Evolutionary conservation across 2,113 vertebrate genomes (phyloP), one percentile per base, ranked within the genome.

Genomic region (Syngnathoides biaculeatus): DNA sequence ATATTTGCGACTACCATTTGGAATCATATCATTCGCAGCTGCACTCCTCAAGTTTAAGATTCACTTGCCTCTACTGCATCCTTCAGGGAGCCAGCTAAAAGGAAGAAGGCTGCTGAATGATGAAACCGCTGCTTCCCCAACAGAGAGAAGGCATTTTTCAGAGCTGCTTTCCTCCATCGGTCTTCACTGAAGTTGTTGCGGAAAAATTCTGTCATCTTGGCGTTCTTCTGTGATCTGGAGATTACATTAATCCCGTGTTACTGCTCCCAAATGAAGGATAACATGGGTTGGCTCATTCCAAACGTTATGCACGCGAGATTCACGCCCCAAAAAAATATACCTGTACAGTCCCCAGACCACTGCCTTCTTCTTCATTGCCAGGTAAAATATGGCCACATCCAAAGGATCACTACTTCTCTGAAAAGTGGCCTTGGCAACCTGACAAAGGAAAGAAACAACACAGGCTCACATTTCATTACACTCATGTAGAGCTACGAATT

Each of bases 321-420:
- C 11, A 73, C n/a, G 58, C 65, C 47, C 55, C n/a, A n/a, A 78
- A 69, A 64, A 40, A 39, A 62, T 88, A 19, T 89, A 98, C 97
- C 97, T 95, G 87, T 96, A 99, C 58, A 99, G 86, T 68, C 97
- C 97, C 97, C 97, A 99, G 70, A 98, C 94, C 71, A 99, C 95
- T 70, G 95, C 93, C 78, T 98, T 98, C 92, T 98, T 99, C 89
- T 94, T 98, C 93, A 99, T 92, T 1, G 96, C 96, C 0, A 99
- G 94, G 85, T 98, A 99, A 89, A 95, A 99, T 84, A 99, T 92
- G 47, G 96, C 96, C 2, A 96, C 96, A 45, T 99, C 97, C 88
- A 99, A 91, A 27, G 97, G 97, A 90, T 99, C 93, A 10, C 93
- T 97, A 83, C 94, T 96, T 82, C 89, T 91, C 74, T 95, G 94